phyloP scores from a whole-genome alignment of 92 coral and sea anemone species.

The Meandrina meandrites region DNA sequence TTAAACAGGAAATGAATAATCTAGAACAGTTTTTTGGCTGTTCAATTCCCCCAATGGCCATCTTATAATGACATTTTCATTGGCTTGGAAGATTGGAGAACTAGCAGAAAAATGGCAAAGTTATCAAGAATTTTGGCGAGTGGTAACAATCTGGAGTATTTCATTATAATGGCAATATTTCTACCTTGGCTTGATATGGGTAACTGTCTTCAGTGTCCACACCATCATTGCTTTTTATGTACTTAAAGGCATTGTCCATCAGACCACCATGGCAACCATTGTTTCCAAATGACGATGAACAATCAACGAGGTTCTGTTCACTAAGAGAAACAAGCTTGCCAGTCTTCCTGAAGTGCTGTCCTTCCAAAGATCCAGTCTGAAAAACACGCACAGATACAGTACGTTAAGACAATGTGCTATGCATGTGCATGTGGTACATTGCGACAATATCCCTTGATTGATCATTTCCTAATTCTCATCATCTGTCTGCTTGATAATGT shows the following conservation, averaged over 20 bases:
- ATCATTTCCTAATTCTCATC: background rate
- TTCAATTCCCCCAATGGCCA: too few relatives aligned
- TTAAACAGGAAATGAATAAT: too few relatives aligned
- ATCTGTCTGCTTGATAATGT: background rate
- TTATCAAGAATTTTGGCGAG: too few relatives aligned
- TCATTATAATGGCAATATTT: too few relatives aligned
- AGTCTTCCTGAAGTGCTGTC: slow-evolving; percentile 87
- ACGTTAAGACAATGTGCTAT: background rate
- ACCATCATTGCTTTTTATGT: slow-evolving; percentile 72
- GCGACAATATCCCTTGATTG: background rate
- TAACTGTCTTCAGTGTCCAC: slow-evolving; percentile 76
- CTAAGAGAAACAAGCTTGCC: slow-evolving; percentile 85
- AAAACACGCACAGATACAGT: background rate
- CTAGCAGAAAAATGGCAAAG: too few relatives aligned
- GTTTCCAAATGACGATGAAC: slow-evolving; percentile 76
- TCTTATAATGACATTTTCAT: too few relatives aligned
- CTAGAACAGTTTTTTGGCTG: too few relatives aligned
- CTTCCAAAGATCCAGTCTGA: slow-evolving; percentile 88
- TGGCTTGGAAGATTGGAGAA: too few relatives aligned
- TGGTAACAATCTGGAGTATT: too few relatives aligned
- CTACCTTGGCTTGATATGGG: slow-evolving; percentile 69
- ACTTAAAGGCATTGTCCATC: slow-evolving; percentile 85
- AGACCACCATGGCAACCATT: slow-evolving; percentile 86
- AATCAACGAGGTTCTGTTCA: slow-evolving; percentile 87
- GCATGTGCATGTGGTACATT: too few relatives aligned